These are phyloP conservation scores for Lophius piscatorius DNA, from an alignment of 2,113 vertebrate genomes.

Conservation along the genomic window DNA sequence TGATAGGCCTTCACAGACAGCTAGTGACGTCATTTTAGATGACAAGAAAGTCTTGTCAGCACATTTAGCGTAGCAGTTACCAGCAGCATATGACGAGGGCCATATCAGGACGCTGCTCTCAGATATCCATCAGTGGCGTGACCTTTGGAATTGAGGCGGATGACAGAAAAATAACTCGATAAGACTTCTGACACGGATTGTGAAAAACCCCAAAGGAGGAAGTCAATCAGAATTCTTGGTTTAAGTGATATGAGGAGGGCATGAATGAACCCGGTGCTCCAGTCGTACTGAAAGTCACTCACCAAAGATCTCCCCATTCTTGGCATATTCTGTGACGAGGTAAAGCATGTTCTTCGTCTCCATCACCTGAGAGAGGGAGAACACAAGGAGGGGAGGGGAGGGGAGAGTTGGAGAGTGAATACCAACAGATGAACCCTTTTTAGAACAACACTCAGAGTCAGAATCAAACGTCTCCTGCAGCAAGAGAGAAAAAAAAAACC, in stretches of 20 bases:
- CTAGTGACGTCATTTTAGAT: constrained; percentile 22
- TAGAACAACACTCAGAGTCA: constrained; percentile 4
- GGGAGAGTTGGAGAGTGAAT: constrained; percentile 36
- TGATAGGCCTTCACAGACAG: not conserved
- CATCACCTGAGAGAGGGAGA: constrained; percentile 87
- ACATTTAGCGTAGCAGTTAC: constrained; percentile 28
- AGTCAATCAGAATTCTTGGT: constrained; percentile 8
- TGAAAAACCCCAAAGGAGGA: constrained; percentile 22
- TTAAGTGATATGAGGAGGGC: constrained; percentile 5
- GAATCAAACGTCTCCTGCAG: constrained; percentile 24
- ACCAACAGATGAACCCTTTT: constrained; percentile 25
- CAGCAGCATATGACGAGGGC: constrained; percentile 31
- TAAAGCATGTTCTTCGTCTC: constrained; percentile 99
- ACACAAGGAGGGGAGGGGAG: constrained; percentile 10
- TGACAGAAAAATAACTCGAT: constrained; percentile 24
- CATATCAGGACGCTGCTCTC: constrained; percentile 30
- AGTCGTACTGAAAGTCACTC: constrained; percentile 68
- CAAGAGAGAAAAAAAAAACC: constrained; percentile 25
- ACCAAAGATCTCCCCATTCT: constrained; percentile 98
- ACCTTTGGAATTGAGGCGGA: constrained; percentile 51
- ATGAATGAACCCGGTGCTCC: not conserved
- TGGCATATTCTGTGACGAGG: constrained; percentile 97
- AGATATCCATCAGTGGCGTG: constrained; percentile 38
- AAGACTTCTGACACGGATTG: constrained; percentile 55
- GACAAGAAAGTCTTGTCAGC: constrained; percentile 34